A percentile compares a stretch with the other conserved stretches of the same genome.
Evolutionary conservation across 2,113 vertebrate species (phyloP).

Genomic region (Haemorhous mexicanus): DNA sequence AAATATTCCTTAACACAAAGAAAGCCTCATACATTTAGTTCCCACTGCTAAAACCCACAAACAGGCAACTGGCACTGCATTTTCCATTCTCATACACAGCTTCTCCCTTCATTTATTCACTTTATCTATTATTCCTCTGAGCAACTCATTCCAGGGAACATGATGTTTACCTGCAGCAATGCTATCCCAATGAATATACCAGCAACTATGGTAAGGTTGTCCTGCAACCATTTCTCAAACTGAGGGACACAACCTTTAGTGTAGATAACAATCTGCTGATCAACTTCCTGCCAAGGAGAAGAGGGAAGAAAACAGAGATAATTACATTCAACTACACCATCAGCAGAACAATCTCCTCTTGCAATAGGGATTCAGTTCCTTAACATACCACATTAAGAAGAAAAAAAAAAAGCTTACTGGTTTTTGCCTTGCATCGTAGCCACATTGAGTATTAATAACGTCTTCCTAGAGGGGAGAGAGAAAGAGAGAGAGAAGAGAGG

Average conservation of each 20-base stretch:
- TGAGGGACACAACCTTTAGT: constrained; percentile 97
- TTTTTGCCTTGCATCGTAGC: constrained; percentile 93
- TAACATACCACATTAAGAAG: not conserved
- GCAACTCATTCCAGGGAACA: not conserved
- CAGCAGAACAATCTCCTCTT: not conserved
- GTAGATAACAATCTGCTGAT: constrained; percentile 93
- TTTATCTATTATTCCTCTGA: not conserved
- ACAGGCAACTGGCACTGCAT: not conserved
- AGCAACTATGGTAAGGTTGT: constrained; percentile 95
- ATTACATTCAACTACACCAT: not conserved
- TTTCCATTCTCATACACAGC: not conserved
- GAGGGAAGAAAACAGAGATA: constrained; percentile 8
- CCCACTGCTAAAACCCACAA: not conserved
- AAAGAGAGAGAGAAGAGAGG: not conserved
- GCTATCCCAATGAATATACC: constrained; percentile 97
- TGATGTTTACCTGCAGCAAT: constrained; percentile 83
- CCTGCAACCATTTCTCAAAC: constrained; percentile 98
- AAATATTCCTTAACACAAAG: not conserved
- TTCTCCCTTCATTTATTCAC: not conserved
- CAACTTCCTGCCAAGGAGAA: constrained; percentile 80
- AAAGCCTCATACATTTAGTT: not conserved
- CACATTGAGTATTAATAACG: constrained; percentile 98
- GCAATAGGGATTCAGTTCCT: constrained; percentile 10
- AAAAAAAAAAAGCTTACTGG: constrained; percentile 76
- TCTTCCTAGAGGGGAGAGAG: constrained; percentile 82